Conservation (phyloP, 2,888 invertebrate genomes). For the Syritta pipiens region DNA sequence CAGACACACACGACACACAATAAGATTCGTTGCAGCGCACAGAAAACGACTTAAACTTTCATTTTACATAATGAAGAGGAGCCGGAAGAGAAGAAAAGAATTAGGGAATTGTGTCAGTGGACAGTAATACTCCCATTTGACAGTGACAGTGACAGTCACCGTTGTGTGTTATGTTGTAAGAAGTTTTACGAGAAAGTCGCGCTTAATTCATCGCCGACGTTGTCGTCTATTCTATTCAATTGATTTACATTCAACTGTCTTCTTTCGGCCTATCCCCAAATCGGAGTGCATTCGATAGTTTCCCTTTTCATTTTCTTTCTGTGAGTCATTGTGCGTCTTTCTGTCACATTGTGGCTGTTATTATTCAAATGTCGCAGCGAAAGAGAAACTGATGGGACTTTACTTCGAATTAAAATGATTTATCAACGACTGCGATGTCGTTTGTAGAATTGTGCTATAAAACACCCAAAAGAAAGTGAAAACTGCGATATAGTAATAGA, state of each 20-base stretch:
- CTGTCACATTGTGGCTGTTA: constrained; percentile 29
- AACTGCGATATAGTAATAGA: constrained; percentile 33
- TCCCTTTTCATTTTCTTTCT: constrained; percentile 44
- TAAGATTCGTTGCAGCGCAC: background rate
- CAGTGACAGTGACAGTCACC: constrained; percentile 52
- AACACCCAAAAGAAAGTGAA: constrained; percentile 51
- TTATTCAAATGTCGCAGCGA: constrained; percentile 63
- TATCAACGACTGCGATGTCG: background rate
- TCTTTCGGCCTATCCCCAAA: constrained; percentile 28
- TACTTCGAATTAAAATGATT: constrained; percentile 40
- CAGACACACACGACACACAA: constrained; percentile 1
- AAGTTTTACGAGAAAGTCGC: constrained; percentile 60
- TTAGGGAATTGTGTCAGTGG: constrained; percentile 62
- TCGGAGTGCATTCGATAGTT: constrained; percentile 51
- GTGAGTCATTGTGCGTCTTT: background rate
- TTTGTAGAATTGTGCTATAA: constrained; percentile 23
- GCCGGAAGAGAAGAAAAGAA: constrained; percentile 26
- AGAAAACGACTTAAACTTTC: constrained; percentile 52
- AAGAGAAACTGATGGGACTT: constrained; percentile 58
- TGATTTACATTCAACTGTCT: constrained; percentile 32
- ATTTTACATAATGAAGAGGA: constrained; percentile 53
- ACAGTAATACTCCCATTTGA: constrained; percentile 45
- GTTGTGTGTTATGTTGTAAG: constrained; percentile 54
- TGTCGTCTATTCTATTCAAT: constrained; percentile 2
- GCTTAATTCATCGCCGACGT: constrained; percentile 20